Conservation (phyloP, 1,140 invertebrate species). For the Zaprionus taronus region DNA sequence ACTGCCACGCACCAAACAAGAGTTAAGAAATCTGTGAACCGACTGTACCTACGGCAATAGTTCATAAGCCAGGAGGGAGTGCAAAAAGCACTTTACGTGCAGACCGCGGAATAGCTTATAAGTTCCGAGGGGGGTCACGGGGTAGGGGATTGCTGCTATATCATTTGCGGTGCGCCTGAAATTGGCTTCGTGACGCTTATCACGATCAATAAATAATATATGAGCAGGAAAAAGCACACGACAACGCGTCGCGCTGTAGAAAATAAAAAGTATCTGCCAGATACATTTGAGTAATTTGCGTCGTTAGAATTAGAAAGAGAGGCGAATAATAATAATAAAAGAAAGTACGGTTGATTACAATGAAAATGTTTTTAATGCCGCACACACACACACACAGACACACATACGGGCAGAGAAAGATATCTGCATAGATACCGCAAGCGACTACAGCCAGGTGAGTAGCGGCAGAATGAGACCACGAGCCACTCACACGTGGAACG, state of each 20-base stretch:
- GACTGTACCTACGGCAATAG: conserved; percentile 43
- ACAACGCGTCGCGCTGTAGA: conserved; percentile 54
- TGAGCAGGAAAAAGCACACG: conserved; percentile 67
- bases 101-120: not conserved
- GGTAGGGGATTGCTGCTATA: conserved; percentile 42
- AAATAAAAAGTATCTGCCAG: conserved; percentile 78
- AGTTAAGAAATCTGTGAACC: conserved; percentile 60
- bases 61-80: conserved; percentile 35
- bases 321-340: conserved; percentile 82
- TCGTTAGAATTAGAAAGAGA: conserved; percentile 78
- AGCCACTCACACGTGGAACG: conserved; percentile 8
- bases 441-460: conserved; percentile 36
- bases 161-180: conserved; percentile 77
- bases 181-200: conserved; percentile 83
- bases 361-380: conserved; percentile 81
- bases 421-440: conserved; percentile 76
- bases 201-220: conserved; percentile 83
- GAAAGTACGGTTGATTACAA: conserved; percentile 83
- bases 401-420: conserved; percentile 66
- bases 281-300: conserved; percentile 83
- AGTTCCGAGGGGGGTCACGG: not conserved
- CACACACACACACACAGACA: conserved; percentile 24
- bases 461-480: conserved; percentile 14
- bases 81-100: conserved; percentile 62
- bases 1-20: conserved; percentile 72